These are phyloP conservation scores for Hyppa rectilinea DNA, from an alignment of 2,888 invertebrate genomes.

Conservation along the genomic window DNA sequence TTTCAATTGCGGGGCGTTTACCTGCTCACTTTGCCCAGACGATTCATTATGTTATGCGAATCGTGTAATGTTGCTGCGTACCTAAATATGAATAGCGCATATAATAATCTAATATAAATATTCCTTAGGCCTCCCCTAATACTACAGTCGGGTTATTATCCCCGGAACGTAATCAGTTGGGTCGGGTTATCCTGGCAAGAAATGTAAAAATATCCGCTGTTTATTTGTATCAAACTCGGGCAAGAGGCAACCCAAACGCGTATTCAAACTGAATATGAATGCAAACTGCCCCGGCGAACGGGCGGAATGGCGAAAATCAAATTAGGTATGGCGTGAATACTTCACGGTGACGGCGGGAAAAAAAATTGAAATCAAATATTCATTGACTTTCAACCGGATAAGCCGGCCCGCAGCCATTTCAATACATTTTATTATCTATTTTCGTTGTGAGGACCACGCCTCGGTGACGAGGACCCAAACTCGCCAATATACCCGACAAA, in stretches of 20 bases:
- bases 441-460: constrained; percentile 81
- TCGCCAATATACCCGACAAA: constrained; percentile 52
- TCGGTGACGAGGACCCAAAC: constrained; percentile 66
- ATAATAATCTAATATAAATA: constrained; percentile 82
- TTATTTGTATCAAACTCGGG: constrained; percentile 90
- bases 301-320: constrained; percentile 90
- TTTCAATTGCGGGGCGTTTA: constrained; percentile 35
- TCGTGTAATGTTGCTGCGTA: constrained; percentile 54
- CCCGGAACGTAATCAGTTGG: constrained; percentile 89
- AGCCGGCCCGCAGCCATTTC: constrained; percentile 90
- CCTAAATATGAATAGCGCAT: constrained; percentile 69
- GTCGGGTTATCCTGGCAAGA: constrained; percentile 87
- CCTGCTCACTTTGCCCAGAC: constrained; percentile 30
- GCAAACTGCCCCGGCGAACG: constrained; percentile 90
- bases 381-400: constrained; percentile 91
- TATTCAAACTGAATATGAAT: constrained; percentile 91
- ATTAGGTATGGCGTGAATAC: constrained; percentile 91
- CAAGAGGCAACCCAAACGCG: constrained; percentile 89
- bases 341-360: constrained; percentile 90
- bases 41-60: constrained; percentile 48
- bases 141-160: constrained; percentile 85
- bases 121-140: constrained; percentile 80
- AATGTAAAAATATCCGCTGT: constrained; percentile 90
- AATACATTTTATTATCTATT: constrained; percentile 91
- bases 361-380: constrained; percentile 91